Evolutionary conservation across 2,113 vertebrate genomes (phyloP).

Genomic region (Eulemur macaco): DNA sequence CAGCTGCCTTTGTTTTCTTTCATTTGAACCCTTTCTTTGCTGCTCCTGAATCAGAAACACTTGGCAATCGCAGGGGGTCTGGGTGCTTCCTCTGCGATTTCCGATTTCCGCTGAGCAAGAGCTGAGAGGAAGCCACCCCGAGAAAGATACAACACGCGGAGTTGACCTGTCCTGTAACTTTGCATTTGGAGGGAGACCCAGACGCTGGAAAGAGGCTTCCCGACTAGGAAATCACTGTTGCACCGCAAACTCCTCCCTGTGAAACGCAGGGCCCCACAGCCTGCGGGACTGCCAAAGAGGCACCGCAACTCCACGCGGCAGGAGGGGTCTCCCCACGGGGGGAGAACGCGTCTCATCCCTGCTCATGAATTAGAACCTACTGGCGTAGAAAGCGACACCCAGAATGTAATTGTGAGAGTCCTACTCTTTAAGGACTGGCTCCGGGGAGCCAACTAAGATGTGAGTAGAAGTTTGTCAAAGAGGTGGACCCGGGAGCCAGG

Average conservation of each 20-base stretch:
- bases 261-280: fast-evolving
- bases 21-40: not conserved
- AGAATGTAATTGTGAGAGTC: fast-evolving
- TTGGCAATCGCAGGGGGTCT: not conserved
- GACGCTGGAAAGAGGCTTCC: too few relatives aligned
- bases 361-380: too few relatives aligned
- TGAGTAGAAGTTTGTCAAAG: fast-evolving
- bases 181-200: fast-evolving
- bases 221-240: not conserved
- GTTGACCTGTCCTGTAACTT: too few relatives aligned
- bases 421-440: fast-evolving
- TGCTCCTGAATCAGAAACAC: not conserved
- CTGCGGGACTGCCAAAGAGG: not conserved
- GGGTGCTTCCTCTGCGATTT: fast-evolving
- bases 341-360: not conserved
- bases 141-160: not conserved
- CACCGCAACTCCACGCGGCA: not conserved
- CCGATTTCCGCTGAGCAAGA: too few relatives aligned
- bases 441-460: fast-evolving
- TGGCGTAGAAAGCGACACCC: fast-evolving
- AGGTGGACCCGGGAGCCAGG: fast-evolving
- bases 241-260: too few relatives aligned
- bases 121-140: fast-evolving
- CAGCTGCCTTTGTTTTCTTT: fast-evolving
- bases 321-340: fast-evolving